Base-by-base conservation (phyloP, 2,113 vertebrate species). In the Scytalopus superciliaris region DNA sequence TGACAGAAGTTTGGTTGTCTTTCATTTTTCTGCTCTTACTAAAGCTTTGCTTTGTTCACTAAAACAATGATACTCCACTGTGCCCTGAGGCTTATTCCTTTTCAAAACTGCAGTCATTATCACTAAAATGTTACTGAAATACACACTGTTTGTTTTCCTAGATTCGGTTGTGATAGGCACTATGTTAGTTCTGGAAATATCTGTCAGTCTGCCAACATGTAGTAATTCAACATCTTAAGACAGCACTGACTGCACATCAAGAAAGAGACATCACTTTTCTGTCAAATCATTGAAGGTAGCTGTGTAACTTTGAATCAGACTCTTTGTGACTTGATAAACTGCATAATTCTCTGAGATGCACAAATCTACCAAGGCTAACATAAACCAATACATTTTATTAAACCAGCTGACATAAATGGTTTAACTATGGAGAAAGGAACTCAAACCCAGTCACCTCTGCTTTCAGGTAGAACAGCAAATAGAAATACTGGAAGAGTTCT, bases 11-110 rank as follows among this genome's bases (percentile, higher is more conserved):
- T 74, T 19, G 28, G 22, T 18, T 75, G 64, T 78, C 79, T 84
- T 88, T 81, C 22, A 49, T 77, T 90, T 76, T 74, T 74, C 70
- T 77, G 28, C 73, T 73, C 39, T 70, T 93, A 42, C 52, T 82
- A 83, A 69, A 95, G 55, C 27, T 90, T 84, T 85, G 35, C 28
- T 93, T 88, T 96, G 39, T 78, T 96, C 64, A 72, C 73, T 81
- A 40, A 78, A 93, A 86, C 77, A 88, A 76, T 81, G 77, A 39
- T 14, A 68, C 33, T 93, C 60, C 33, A 37, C 50, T 60, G 39
- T 7, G 19, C 60, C 45, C 28, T 4, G 16, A 89, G 67, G 82
- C 50, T 73, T 73, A 73, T 12, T 91, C 33, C 24, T 64, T 93
- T 95, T 95, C 60, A 74, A 76, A 72, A 68, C 19, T 53, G 24